phyloP scores from a whole-genome alignment of 2,888 invertebrate genomes.

The Cetonia aurata region DNA sequence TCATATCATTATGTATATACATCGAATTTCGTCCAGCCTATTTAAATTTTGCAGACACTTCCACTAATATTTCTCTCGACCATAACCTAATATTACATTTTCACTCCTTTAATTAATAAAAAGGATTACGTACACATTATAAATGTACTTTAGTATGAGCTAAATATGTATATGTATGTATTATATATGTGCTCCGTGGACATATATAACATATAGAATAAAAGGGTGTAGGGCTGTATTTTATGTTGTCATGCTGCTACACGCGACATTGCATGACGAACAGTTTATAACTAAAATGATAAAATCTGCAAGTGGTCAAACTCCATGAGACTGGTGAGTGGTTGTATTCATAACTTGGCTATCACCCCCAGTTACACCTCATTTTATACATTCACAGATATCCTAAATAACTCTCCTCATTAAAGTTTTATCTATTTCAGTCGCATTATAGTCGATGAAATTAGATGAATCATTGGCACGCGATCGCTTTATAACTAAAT shows the following conservation, averaged over 20 bases:
- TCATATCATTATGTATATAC: no score
- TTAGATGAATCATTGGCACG: conserved; percentile 14
- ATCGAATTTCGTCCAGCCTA: no score
- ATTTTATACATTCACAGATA: conserved; percentile 41
- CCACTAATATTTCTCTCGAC: no score
- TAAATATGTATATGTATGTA: background rate
- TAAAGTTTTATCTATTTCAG: conserved; percentile 31
- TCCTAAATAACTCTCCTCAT: conserved; percentile 34
- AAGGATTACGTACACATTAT: conserved; percentile 57
- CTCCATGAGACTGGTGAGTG: conserved; percentile 57
- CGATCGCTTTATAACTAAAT: background rate
- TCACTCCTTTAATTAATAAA: conserved; percentile 64
- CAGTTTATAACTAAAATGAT: conserved; percentile 63
- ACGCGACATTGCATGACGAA: conserved; percentile 65
- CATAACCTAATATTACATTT: conserved; percentile 54
- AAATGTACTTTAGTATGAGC: no score
- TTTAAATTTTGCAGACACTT: no score
- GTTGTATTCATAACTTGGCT: conserved; percentile 55
- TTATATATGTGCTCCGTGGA: conserved; percentile 46
- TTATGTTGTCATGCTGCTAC: conserved; percentile 65
- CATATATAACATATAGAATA: conserved; percentile 58
- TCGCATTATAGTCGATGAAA: conserved; percentile 1
- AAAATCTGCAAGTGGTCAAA: conserved; percentile 63
- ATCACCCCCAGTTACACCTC: conserved; percentile 56
- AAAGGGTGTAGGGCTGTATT: conserved; percentile 63